Conservation (phyloP, 2,888 invertebrate species). For the Diarsia brunnea region DNA sequence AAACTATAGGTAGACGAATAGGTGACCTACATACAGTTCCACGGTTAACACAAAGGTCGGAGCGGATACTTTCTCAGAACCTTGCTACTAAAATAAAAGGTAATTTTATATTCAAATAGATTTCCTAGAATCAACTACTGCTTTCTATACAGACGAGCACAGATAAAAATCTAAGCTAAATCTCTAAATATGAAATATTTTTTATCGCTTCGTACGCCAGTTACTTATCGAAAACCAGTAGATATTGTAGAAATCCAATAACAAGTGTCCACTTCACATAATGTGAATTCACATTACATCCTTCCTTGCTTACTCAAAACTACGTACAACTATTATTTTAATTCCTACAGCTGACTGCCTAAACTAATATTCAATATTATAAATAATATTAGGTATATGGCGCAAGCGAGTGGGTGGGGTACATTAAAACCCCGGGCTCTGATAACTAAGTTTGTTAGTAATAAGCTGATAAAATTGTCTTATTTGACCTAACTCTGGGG, state of each 20-base stretch:
- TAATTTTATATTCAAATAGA: neutral
- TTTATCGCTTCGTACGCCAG: neutral
- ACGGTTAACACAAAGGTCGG: neutral
- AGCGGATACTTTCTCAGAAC: neutral
- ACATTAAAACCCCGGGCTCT: constrained; percentile 25
- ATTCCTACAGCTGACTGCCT: constrained; percentile 31
- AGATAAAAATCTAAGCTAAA: neutral
- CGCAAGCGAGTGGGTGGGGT: constrained; percentile 8
- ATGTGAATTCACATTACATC: neutral
- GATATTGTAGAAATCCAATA: neutral
- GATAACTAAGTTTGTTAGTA: constrained; percentile 54
- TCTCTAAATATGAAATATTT: neutral
- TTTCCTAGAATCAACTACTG: neutral
- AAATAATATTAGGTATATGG: constrained; percentile 36
- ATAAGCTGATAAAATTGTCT: constrained; percentile 46
- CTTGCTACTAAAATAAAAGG: neutral
- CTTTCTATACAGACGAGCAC: neutral
- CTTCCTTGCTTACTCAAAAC: constrained; percentile 26
- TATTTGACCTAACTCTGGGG: constrained; percentile 45
- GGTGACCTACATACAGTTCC: neutral
- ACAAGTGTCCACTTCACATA: neutral
- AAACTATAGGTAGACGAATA: neutral
- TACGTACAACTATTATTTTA: constrained; percentile 26
- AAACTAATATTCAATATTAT: constrained; percentile 59
- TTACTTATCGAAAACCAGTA: no score